A percentile compares a stretch with the other conserved stretches of the same genome.
Evolutionary conservation across 2,113 vertebrate genomes (phyloP).

Genomic region (Ibidorhyncha struthersii): DNA sequence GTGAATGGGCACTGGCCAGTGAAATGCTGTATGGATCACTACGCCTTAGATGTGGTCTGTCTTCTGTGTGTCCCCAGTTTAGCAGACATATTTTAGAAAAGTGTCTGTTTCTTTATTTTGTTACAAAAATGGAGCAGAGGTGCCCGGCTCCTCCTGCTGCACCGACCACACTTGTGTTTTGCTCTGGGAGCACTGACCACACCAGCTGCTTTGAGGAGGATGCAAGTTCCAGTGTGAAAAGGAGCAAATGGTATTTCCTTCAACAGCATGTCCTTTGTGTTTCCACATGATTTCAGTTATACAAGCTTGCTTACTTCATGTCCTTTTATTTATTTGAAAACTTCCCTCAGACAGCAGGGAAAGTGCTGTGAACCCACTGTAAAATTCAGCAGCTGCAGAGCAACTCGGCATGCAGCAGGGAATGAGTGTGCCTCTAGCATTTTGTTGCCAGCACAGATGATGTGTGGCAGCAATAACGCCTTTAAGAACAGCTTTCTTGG

Average conservation of each 20-base stretch:
- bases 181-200: background rate
- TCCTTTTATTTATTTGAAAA: constrained; percentile 30
- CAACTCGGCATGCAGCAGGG: background rate
- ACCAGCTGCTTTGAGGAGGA: background rate
- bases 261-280: background rate
- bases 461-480: background rate
- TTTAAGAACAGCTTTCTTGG: background rate
- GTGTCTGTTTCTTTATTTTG: background rate
- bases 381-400: background rate
- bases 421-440: background rate
- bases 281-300: background rate
- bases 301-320: constrained; percentile 2
- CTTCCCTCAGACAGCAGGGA: constrained; percentile 3
- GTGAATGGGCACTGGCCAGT: background rate
- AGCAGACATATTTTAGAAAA: background rate
- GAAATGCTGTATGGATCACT: background rate
- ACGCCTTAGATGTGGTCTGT: background rate
- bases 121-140: background rate
- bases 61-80: background rate
- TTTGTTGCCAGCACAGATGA: background rate
- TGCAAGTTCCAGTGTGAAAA: background rate
- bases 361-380: background rate
- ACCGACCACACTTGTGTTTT: background rate
- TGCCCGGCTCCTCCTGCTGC: background rate
- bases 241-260: background rate